These are phyloP conservation scores for Dicrurus megarhynchus DNA, from an alignment of 2,113 vertebrate species.

Conservation along the genomic window DNA sequence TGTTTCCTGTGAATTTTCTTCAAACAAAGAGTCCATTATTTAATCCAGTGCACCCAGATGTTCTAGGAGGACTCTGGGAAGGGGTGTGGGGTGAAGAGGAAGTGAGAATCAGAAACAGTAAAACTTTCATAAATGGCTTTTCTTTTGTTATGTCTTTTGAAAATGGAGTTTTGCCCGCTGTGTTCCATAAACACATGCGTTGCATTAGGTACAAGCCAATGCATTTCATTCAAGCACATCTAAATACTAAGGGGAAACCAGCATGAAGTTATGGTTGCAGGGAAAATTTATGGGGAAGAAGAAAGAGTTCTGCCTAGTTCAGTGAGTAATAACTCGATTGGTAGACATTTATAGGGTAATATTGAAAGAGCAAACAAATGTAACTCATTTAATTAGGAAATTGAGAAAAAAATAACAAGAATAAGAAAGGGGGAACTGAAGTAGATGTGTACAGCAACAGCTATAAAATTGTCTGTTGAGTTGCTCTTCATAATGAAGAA, in stretches of 20 bases:
- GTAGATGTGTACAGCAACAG: neutral
- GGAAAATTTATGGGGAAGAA: neutral
- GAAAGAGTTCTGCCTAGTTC: neutral
- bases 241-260: slow-evolving; percentile 5
- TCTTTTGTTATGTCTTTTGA: slow-evolving; percentile 13
- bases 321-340: neutral
- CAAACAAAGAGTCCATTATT: slow-evolving; percentile 23
- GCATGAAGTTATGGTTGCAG: neutral
- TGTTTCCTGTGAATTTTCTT: slow-evolving; percentile 22
- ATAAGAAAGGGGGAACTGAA: neutral
- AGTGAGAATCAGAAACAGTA: neutral
- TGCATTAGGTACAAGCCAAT: neutral
- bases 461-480: neutral
- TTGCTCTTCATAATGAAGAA: neutral
- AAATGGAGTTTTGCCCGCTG: neutral
- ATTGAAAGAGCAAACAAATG: neutral
- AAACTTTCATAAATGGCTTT: slow-evolving; percentile 3
- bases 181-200: neutral
- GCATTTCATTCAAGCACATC: neutral
- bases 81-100: neutral
- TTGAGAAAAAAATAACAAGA: neutral
- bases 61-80: neutral
- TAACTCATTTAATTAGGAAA: neutral
- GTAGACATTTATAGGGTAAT: neutral
- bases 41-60: slow-evolving; percentile 14